These are phyloP conservation scores for Chamaea fasciata DNA, from an alignment of 2,113 vertebrate species.

Conservation along the genomic window DNA sequence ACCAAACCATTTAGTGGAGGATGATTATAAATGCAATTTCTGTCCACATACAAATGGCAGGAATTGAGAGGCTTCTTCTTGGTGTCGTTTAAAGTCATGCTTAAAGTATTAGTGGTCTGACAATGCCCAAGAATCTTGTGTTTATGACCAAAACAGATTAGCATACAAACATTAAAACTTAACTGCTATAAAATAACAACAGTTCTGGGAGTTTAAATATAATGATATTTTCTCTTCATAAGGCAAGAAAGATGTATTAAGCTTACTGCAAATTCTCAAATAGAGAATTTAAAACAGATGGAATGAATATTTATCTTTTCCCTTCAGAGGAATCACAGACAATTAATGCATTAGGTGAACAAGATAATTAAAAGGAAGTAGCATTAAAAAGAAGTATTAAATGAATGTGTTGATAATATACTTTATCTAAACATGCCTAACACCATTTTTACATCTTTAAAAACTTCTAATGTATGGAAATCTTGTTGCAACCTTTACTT, in stretches of 20 bases:
- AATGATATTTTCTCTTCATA: constrained; percentile 54
- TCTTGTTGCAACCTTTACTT: neutral
- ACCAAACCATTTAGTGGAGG: neutral
- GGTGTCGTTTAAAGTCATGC: neutral
- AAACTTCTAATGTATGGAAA: neutral
- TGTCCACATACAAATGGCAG: neutral
- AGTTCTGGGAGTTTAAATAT: constrained; percentile 27
- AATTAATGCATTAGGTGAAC: neutral
- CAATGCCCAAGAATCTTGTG: neutral
- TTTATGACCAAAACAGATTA: constrained; percentile 32
- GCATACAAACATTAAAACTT: constrained; percentile 26
- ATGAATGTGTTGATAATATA: neutral
- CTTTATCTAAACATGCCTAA: neutral
- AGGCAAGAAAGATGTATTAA: neutral
- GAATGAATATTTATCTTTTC: constrained; percentile 47
- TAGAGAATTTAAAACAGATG: constrained; percentile 51
- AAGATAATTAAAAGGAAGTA: constrained; percentile 9
- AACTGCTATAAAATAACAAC: constrained; percentile 52
- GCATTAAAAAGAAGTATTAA: neutral
- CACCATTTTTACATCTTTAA: neutral
- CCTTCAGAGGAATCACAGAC: constrained; percentile 8
- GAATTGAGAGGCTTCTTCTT: neutral
- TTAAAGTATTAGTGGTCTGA: neutral
- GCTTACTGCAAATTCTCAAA: constrained; percentile 34
- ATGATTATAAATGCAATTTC: neutral